Evolutionary conservation across 2,888 invertebrate species (phyloP).

Genomic region (Rhingia rostrata): DNA sequence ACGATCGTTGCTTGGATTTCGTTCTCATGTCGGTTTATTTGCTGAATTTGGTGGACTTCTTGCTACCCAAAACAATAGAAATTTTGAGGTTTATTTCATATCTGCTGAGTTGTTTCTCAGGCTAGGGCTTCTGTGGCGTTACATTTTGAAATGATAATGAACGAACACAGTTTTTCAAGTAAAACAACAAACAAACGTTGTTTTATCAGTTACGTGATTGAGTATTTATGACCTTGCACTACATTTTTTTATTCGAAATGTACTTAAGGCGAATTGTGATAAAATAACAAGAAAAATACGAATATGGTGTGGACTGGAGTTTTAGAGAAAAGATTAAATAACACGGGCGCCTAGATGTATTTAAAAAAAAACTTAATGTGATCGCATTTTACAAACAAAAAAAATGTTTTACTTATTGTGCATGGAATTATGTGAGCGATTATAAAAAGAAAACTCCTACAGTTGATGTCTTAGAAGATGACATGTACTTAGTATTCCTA

Average conservation of each 20-base stretch:
- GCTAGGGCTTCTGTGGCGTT: slow-evolving; percentile 27
- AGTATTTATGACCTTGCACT: slow-evolving; percentile 53
- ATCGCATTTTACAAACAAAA: too few species aligned
- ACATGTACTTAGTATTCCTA: too few species aligned
- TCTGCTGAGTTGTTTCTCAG: slow-evolving; percentile 14
- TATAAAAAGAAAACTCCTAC: too few species aligned
- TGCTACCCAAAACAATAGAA: slow-evolving; percentile 12
- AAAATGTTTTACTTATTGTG: too few species aligned
- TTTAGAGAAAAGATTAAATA: slow-evolving; percentile 11
- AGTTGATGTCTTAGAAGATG: too few species aligned
- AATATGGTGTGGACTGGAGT: slow-evolving; percentile 7
- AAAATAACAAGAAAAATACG: slow-evolving; percentile 29
- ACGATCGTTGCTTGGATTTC: slow-evolving; percentile 20
- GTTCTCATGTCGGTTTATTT: slow-evolving; percentile 1
- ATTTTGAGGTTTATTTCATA: slow-evolving; percentile 27
- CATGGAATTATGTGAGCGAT: too few species aligned
- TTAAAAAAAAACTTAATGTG: too few species aligned
- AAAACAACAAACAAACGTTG: slow-evolving; percentile 9
- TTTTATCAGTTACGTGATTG: slow-evolving; percentile 49
- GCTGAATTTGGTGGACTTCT: slow-evolving; percentile 33
- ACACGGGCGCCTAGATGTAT: neutral
- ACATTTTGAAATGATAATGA: slow-evolving; percentile 12
- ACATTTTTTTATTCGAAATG: slow-evolving; percentile 31
- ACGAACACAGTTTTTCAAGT: neutral
- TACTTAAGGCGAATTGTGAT: slow-evolving; percentile 44